These are phyloP conservation scores for Drosophila truncata DNA, from an alignment of 1,140 invertebrate species.

Conservation along the genomic window DNA sequence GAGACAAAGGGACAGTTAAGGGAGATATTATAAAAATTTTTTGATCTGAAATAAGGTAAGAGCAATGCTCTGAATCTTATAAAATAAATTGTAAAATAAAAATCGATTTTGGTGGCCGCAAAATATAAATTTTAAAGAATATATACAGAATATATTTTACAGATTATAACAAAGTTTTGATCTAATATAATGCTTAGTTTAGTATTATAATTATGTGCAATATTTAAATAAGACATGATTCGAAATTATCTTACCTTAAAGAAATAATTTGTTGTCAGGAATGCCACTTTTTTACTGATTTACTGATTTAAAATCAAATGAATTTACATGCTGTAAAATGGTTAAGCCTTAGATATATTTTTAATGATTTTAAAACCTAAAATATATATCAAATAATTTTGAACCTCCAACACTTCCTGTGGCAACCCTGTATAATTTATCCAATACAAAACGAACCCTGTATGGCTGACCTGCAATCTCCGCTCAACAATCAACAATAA, in stretches of 20 bases:
- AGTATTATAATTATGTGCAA: too few relatives aligned
- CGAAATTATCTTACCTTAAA: too few relatives aligned
- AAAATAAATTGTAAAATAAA: too few relatives aligned
- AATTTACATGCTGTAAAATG: background rate
- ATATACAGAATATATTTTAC: too few relatives aligned
- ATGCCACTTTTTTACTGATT: too few relatives aligned
- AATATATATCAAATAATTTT: background rate
- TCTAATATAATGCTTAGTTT: too few relatives aligned
- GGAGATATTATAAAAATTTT: background rate
- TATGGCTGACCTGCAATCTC: slow-evolving; percentile 51
- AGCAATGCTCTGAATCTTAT: background rate
- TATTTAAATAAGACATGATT: too few relatives aligned
- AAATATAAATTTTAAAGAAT: too few relatives aligned
- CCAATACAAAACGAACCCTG: slow-evolving; percentile 8
- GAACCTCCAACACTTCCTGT: background rate
- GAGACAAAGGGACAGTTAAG: background rate
- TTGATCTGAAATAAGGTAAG: too few relatives aligned
- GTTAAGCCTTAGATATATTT: background rate
- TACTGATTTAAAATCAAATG: background rate
- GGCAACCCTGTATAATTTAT: slow-evolving; percentile 18
- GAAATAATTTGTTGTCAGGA: background rate
- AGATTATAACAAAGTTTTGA: background rate
- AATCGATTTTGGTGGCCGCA: too few relatives aligned
- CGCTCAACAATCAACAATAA: slow-evolving; percentile 62
- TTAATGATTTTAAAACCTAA: background rate